Evolutionary conservation across 1,140 invertebrate genomes (phyloP).

Genomic region (Steinernema khuongi): DNA sequence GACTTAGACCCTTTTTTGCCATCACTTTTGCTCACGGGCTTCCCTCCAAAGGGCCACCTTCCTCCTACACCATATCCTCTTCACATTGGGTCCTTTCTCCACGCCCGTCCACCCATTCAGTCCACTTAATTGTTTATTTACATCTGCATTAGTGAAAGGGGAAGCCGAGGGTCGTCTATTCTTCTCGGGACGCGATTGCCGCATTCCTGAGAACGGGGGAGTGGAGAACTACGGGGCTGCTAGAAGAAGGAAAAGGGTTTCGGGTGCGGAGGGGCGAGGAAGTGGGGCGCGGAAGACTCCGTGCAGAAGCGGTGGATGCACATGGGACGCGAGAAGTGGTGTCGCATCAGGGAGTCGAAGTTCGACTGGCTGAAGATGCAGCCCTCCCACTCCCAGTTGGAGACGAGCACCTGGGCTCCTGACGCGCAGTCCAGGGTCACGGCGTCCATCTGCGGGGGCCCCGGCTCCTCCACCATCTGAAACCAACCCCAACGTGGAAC

Average conservation of each 20-base stretch:
- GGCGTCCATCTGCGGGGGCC: background rate
- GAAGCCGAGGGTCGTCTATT: no score
- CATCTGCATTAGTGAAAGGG: no score
- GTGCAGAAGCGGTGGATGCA: constrained; percentile 10
- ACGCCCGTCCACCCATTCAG: no score
- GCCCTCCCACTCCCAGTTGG: background rate
- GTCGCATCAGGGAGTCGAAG: constrained; percentile 8
- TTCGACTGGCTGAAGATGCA: background rate
- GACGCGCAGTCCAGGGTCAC: background rate
- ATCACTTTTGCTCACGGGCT: background rate
- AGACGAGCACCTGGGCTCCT: background rate
- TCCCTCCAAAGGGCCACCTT: background rate
- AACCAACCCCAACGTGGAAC: background rate
- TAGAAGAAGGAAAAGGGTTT: background rate
- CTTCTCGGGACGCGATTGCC: background rate
- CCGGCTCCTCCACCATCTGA: background rate
- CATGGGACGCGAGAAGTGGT: constrained; percentile 1
- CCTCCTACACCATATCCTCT: background rate
- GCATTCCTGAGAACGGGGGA: background rate
- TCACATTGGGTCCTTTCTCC: background rate
- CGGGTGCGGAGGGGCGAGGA: background rate
- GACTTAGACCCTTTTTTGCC: background rate
- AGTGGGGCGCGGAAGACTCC: background rate
- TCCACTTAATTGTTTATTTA: no score
- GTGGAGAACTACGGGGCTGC: background rate